phyloP scores from a whole-genome alignment of 2,797 vertebrate genomes.

The Danio jaintianensis region DNA sequence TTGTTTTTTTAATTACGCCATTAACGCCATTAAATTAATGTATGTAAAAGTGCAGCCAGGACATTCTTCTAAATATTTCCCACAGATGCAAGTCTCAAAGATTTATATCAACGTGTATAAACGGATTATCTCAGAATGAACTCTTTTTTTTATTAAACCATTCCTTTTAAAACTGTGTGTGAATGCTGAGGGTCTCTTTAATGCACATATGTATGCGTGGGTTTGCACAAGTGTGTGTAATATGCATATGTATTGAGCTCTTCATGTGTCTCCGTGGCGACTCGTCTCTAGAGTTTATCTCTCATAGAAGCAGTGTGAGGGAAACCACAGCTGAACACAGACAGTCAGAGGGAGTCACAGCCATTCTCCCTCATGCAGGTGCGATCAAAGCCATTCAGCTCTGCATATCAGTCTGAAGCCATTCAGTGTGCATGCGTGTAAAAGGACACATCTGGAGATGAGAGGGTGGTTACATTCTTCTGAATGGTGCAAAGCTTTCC shows the following conservation, averaged over 20 bases:
- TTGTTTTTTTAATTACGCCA: too few species aligned
- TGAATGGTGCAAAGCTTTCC: conserved; percentile 27
- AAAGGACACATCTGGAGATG: conserved; percentile 10
- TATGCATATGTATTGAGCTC: conserved; percentile 44
- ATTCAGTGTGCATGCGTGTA: conserved; percentile 6
- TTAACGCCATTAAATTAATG: too few species aligned
- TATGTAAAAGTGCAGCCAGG: not conserved
- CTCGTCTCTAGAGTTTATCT: conserved; percentile 41
- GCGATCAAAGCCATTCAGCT: conserved; percentile 23
- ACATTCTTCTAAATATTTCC: conserved; percentile 8
- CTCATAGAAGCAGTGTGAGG: conserved; percentile 17
- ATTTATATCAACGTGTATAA: not conserved
- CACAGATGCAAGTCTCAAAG: not conserved
- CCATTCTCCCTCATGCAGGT: conserved; percentile 9
- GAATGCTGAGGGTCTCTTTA: conserved; percentile 16
- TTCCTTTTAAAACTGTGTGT: not conserved
- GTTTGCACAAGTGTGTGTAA: conserved; percentile 20
- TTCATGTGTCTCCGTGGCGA: conserved; percentile 58
- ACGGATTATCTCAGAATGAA: not conserved
- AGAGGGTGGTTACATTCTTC: conserved; percentile 12
- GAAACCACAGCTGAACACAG: conserved; percentile 32
- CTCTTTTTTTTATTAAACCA: not conserved
- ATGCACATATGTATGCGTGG: conserved; percentile 36
- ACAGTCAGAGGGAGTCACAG: conserved; percentile 15
- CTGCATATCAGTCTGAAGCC: conserved; percentile 23